Evolutionary conservation across 2,888 invertebrate genomes (phyloP).

Genomic region (Arenicola marina): DNA sequence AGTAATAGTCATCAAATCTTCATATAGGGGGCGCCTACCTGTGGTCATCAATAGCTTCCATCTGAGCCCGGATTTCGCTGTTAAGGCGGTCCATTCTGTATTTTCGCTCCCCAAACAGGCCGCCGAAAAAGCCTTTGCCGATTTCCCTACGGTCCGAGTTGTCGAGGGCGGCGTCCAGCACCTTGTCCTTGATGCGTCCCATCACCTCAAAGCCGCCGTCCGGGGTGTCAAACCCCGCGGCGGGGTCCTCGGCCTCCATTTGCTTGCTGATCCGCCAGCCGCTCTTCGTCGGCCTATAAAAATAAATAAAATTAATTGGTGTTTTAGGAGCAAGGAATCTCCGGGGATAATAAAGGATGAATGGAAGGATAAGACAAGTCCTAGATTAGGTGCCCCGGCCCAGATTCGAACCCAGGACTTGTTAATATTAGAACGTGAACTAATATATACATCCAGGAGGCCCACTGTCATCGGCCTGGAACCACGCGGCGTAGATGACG

Average conservation of each 20-base stretch:
- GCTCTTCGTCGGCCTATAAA: constrained; percentile 1
- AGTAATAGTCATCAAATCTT: too few relatives aligned
- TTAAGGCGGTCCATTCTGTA: background rate
- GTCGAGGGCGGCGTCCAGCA: background rate
- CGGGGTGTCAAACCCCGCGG: background rate
- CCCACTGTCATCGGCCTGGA: too few relatives aligned
- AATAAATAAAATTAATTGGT: background rate
- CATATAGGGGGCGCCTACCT: constrained; percentile 6
- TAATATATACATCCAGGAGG: too few relatives aligned
- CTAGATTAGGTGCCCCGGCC: too few relatives aligned
- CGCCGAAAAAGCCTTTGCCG: constrained; percentile 12
- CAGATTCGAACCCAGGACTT: background rate
- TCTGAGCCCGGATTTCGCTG: constrained; percentile 8
- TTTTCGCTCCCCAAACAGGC: constrained; percentile 4
- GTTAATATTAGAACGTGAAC: too few relatives aligned
- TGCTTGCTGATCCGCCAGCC: constrained; percentile 1
- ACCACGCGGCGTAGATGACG: too few relatives aligned
- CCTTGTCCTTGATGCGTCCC: background rate
- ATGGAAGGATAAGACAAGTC: too few relatives aligned
- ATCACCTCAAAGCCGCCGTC: constrained; percentile 1
- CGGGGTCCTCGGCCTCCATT: background rate
- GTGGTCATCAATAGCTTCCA: constrained; percentile 13
- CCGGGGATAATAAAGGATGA: too few relatives aligned
- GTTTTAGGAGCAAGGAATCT: too few relatives aligned
- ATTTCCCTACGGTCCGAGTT: constrained; percentile 9